These are phyloP conservation scores for Dascyllus trimaculatus DNA, from an alignment of 2,113 vertebrate genomes.

Conservation along the genomic window DNA sequence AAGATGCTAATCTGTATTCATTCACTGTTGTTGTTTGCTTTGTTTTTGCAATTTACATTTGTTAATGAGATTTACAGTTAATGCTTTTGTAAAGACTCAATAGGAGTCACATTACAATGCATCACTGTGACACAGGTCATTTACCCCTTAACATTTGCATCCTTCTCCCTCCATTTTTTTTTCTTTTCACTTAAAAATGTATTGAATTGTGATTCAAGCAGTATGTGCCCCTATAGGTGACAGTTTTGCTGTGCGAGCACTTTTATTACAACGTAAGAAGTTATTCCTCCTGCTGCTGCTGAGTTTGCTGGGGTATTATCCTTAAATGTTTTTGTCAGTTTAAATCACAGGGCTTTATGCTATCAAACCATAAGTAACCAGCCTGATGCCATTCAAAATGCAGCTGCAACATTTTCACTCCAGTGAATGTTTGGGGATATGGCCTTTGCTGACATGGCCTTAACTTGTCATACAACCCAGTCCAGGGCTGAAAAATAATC, in stretches of 20 bases:
- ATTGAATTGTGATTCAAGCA: too few species aligned
- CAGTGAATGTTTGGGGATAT: background rate
- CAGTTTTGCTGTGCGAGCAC: background rate
- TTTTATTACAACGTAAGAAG: background rate
- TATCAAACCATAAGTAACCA: background rate
- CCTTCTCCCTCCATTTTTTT: background rate
- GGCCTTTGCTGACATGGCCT: background rate
- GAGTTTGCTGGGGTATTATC: background rate
- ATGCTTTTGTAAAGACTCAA: background rate
- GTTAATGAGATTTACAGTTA: background rate
- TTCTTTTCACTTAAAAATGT: background rate
- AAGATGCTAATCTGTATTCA: background rate
- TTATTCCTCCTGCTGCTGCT: background rate
- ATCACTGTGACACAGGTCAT: background rate
- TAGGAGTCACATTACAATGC: background rate
- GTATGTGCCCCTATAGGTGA: too few species aligned
- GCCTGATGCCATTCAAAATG: too few species aligned
- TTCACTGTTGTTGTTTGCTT: background rate
- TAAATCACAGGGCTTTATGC: background rate
- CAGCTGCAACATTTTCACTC: background rate
- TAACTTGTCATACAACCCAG: background rate
- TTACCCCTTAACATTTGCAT: background rate
- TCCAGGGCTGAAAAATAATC: background rate
- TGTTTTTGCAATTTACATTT: background rate
- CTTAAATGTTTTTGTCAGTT: background rate